A percentile compares a stretch with the other conserved stretches of the same genome.
phyloP scores from a whole-genome alignment of 2,888 invertebrate genomes.

The Tuta absoluta region DNA sequence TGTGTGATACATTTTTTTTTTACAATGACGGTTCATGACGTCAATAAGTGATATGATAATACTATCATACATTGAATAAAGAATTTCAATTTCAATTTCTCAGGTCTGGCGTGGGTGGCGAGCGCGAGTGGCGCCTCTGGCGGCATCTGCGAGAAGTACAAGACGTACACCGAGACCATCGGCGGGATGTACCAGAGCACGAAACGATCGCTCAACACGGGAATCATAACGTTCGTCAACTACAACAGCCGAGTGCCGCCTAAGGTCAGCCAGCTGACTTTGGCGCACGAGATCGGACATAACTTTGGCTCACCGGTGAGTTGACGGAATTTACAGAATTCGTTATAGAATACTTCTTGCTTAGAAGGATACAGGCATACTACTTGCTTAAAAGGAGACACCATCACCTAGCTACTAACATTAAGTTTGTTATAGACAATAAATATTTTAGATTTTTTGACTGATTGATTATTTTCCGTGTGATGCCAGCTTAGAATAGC shows the following conservation, averaged over 20 bases:
- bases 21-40: no score
- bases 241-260: slow-evolving; percentile 98
- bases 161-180: slow-evolving; percentile 97
- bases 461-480: no score
- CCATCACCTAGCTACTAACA: no score
- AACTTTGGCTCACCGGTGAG: slow-evolving; percentile 98
- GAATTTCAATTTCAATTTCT: neutral
- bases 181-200: slow-evolving; percentile 97
- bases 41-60: no score
- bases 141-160: slow-evolving; percentile 99
- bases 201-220: slow-evolving; percentile 97
- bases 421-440: no score
- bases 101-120: slow-evolving; percentile 99
- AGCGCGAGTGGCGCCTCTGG: slow-evolving; percentile 98
- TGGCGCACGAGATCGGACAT: slow-evolving; percentile 99
- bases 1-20: no score
- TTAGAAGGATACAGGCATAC: no score
- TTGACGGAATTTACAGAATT: slow-evolving; percentile 34
- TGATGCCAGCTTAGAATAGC: no score
- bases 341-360: no score
- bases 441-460: no score
- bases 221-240: slow-evolving; percentile 99
- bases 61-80: no score
- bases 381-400: no score
- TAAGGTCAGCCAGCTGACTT: slow-evolving; percentile 97